Evolutionary conservation across 2,888 invertebrate species (phyloP).

Genomic region (Anagyrus pseudococci): DNA sequence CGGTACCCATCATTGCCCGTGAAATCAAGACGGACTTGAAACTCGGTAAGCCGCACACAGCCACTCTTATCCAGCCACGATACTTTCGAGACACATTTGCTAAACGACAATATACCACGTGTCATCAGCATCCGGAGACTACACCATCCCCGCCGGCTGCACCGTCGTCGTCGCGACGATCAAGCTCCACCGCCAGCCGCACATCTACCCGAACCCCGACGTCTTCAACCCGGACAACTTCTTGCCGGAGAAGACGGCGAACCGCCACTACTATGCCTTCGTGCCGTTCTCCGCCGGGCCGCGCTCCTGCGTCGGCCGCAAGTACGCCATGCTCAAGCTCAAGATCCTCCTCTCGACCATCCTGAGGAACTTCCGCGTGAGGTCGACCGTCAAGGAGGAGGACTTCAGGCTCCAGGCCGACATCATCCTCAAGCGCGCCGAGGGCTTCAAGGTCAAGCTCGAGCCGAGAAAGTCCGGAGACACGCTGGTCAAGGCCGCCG

Average conservation of each 20-base stretch:
- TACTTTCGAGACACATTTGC: background rate
- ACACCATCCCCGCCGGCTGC: conserved; percentile 73
- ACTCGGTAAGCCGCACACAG: conserved; percentile 67
- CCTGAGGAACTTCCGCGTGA: conserved; percentile 71
- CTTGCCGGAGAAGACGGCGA: conserved; percentile 76
- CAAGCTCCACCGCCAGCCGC: conserved; percentile 72
- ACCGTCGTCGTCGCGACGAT: conserved; percentile 74
- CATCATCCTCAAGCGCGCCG: conserved; percentile 76
- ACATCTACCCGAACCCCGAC: conserved; percentile 74
- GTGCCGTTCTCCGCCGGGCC: conserved; percentile 85
- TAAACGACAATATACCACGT: background rate
- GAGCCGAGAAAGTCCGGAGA: conserved; percentile 49
- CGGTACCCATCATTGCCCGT: conserved; percentile 80
- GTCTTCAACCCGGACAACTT: conserved; percentile 82
- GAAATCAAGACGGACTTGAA: conserved; percentile 74
- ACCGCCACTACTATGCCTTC: conserved; percentile 80
- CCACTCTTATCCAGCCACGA: too few species aligned
- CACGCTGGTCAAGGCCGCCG: conserved; percentile 36
- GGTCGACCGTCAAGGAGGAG: conserved; percentile 70
- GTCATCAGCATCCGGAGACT: conserved; percentile 67
- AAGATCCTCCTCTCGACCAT: conserved; percentile 77
- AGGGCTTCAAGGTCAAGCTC: conserved; percentile 69
- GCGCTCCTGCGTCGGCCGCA: conserved; percentile 80
- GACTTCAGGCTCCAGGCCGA: conserved; percentile 75
- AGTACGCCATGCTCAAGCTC: conserved; percentile 80